phyloP scores from a whole-genome alignment of 2,797 vertebrate genomes.

The Gymnocypris eckloni region DNA sequence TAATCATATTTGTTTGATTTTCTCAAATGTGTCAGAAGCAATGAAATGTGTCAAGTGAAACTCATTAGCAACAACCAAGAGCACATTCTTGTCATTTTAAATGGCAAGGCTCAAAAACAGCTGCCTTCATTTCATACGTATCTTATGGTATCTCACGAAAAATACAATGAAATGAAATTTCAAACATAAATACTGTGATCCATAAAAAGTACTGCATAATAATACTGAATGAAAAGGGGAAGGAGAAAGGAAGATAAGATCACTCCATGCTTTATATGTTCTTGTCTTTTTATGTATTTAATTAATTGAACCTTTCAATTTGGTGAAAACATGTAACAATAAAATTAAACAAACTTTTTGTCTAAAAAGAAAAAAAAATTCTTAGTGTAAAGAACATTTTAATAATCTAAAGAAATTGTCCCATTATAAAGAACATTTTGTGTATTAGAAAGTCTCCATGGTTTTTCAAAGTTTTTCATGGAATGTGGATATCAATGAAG shows the following conservation, averaged over 20 bases:
- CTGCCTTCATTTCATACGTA: constrained; percentile 33
- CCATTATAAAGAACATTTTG: not conserved
- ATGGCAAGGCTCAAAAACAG: constrained; percentile 67
- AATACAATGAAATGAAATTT: constrained; percentile 28
- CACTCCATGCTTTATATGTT: not conserved
- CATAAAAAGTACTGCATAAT: constrained; percentile 9
- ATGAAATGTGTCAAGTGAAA: constrained; percentile 78
- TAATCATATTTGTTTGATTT: constrained; percentile 78
- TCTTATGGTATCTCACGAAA: constrained; percentile 34
- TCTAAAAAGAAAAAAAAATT: not conserved
- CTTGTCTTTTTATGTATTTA: not conserved
- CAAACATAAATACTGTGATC: not conserved
- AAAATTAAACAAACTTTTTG: not conserved
- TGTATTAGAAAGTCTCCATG: not conserved
- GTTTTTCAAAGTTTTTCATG: not conserved
- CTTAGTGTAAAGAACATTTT: no score
- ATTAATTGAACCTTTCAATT: not conserved
- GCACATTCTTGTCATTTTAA: constrained; percentile 70
- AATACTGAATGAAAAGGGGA: not conserved
- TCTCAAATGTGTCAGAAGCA: constrained; percentile 74
- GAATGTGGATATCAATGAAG: not conserved
- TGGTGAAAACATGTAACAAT: not conserved
- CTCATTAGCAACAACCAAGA: constrained; percentile 70
- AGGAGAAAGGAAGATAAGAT: not conserved
- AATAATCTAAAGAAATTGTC: no score